Base-by-base conservation (phyloP, 2,888 invertebrate genomes). In the Isoperla grammatica region DNA sequence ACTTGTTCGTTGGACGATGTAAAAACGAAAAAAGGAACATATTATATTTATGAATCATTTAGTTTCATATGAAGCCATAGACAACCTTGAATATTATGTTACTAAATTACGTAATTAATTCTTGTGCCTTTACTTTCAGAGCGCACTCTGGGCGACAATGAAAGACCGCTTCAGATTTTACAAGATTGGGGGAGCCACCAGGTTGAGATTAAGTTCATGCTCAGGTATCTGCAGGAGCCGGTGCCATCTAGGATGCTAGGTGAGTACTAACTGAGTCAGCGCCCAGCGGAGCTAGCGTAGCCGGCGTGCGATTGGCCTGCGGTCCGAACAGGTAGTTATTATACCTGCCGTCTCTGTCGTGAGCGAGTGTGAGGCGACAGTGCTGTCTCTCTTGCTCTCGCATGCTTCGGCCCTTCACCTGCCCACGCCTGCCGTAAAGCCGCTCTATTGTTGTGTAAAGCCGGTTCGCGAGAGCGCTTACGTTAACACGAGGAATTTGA, bases 81-180 rank as follows among this genome's bases (percentile, higher is more conserved):
- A 8, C 49, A 35, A 29, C 49, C 49, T 50, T 50, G 49, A 29
- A 23, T 15, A n/a, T 15, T 5, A 17, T 45, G n/a, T 45, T 19
- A 19, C 17, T 50, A 35, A 50, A 35, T 29, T 35, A 50, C 13
- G 49, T 23, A 35, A 50, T 35, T 50, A 50, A 35, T 35, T 50
- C 11, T 13, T 40, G n/a, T 40, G 12, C 13, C 5, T 17, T 19
- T 39, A 15, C 12, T 79, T 75, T 43, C 79, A 84, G 84, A 83
- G 69, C 81, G 81, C 67, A 80, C 81, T 40, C 70, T 84, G 55
- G 77, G 78, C 59, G 82, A 82, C 65, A 76, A 78, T 43, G 84
- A 84, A 68, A 74, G 81, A 66, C 84, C 84, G 0, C 70, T 84
- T 69, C 84, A 84, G 68, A 79, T 84, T 65, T 79, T 82, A n/a